These are phyloP conservation scores for Rhodinocichla rosea DNA, from an alignment of 2,113 vertebrate species.

Conservation along the genomic window DNA sequence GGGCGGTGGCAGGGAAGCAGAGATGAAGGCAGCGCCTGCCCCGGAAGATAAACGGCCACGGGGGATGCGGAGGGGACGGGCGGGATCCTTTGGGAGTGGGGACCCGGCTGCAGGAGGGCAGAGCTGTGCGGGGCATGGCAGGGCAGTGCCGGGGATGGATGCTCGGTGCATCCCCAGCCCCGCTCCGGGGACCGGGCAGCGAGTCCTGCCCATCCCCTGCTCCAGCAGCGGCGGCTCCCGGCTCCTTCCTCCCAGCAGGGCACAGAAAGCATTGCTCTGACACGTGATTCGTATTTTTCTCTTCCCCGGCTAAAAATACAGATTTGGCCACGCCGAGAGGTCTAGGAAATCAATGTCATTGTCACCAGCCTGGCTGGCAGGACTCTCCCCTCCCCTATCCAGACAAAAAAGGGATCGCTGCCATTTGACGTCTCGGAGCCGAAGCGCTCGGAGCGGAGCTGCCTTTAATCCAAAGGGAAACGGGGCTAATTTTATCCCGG, in stretches of 20 bases:
- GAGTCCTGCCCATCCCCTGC: not conserved
- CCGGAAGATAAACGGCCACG: not conserved
- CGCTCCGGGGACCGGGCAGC: fast-evolving
- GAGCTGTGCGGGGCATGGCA: fast-evolving
- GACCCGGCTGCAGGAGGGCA: fast-evolving
- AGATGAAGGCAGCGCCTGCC: not conserved
- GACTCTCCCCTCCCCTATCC: not conserved
- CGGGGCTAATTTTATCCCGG: slow-evolving; percentile 43
- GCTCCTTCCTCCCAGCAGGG: not conserved
- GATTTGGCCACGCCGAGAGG: not conserved
- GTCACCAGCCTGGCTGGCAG: slow-evolving; percentile 36
- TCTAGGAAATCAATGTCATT: slow-evolving; percentile 52
- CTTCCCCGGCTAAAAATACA: slow-evolving; percentile 37
- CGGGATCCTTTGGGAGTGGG: not conserved
- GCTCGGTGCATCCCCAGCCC: not conserved
- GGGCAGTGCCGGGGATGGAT: fast-evolving
- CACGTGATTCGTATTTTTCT: not conserved
- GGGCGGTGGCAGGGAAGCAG: not conserved
- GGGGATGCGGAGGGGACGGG: not conserved
- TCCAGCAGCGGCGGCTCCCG: not conserved
- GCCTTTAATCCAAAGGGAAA: not conserved
- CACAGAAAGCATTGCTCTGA: not conserved
- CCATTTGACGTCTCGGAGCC: not conserved
- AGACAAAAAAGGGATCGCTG: not conserved
- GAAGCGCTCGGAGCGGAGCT: not conserved